These are phyloP conservation scores for Dynastes hyllus DNA, from an alignment of 2,888 invertebrate species.

Conservation along the genomic window DNA sequence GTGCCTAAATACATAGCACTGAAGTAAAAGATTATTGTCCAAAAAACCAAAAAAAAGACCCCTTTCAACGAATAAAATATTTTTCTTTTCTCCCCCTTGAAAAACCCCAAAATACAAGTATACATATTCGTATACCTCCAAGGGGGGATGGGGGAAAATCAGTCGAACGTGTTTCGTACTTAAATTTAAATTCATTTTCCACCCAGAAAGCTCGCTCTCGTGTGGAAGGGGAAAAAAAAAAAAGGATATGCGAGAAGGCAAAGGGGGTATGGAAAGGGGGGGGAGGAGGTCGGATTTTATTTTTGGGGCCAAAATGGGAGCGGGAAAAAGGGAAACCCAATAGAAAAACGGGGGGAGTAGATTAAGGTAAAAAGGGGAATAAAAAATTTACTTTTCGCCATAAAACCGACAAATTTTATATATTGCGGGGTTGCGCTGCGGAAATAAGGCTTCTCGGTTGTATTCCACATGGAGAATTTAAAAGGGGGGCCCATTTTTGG, in stretches of 20 bases:
- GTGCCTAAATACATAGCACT: background rate
- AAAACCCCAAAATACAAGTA: background rate
- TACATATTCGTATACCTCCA: no score
- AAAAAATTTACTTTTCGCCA: slow-evolving; percentile 8
- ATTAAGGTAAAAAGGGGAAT: slow-evolving; percentile 26
- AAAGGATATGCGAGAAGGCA: no score
- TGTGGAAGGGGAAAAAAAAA: background rate
- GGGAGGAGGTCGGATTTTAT: background rate
- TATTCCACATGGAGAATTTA: no score
- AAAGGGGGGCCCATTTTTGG: no score
- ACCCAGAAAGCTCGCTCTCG: background rate
- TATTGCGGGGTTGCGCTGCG: background rate
- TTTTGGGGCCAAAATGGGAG: background rate
- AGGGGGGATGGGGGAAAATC: no score
- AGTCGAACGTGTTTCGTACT: slow-evolving; percentile 21
- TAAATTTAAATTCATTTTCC: slow-evolving; percentile 28
- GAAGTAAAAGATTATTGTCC: background rate
- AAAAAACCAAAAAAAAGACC: background rate
- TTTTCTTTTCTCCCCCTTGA: background rate
- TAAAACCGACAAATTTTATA: slow-evolving; percentile 24
- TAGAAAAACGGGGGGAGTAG: background rate
- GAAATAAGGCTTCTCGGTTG: no score
- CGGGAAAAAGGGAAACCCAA: background rate
- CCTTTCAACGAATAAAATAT: background rate
- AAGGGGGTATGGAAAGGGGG: no score